Evolutionary conservation across 2,797 vertebrate genomes (phyloP), one percentile per base, ranked within the genome.

Genomic region (Adelosebastes latens): DNA sequence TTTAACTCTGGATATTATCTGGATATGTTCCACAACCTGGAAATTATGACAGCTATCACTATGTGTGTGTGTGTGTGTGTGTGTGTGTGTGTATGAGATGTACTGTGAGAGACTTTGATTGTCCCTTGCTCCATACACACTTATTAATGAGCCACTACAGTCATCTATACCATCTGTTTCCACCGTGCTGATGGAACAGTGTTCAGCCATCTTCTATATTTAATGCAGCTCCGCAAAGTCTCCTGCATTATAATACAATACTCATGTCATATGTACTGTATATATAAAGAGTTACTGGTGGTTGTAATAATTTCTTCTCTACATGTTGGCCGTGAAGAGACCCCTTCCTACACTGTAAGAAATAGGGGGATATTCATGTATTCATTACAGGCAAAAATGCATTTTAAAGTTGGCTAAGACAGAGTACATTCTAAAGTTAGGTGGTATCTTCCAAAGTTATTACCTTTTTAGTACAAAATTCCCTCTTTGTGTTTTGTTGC

Each of bases 1-100:
- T 77, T 79, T 65, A 27, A 83, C 68, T 67, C 32, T 66, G 46
- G 36, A 66, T 79, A 58, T 82, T 77, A 68, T 69, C 18, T 84
- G 69, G 73, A 78, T 31, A 7, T 53, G 32, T 81, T 82, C 55
- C 64, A 76, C 64, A 24, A n/a, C 20, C 49, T 75, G 18, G 34
- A 75, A 59, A 62, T 64, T 18, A 74, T 77, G 72, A 75, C 59
- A 67, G 39, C 24, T 52, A 5, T 78, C 6, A 24, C 14, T 36
- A 3, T 75, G n/a, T 58, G 20, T 49, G 12, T 39, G 3, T 25
- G 25, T 25, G 25, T 25, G 25, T 25, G 11, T 72, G 63, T 67
- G 22, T 63, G 22, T 56, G 20, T 70, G 12, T 34, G n/a, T 46
- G 11, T 60, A 24, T 24, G 32, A 36, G 27, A 63, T 18, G 1